phyloP scores from a whole-genome alignment of 30 jellyfish, hydroid and myxozoan genomes.

The Aurelia aurita region DNA sequence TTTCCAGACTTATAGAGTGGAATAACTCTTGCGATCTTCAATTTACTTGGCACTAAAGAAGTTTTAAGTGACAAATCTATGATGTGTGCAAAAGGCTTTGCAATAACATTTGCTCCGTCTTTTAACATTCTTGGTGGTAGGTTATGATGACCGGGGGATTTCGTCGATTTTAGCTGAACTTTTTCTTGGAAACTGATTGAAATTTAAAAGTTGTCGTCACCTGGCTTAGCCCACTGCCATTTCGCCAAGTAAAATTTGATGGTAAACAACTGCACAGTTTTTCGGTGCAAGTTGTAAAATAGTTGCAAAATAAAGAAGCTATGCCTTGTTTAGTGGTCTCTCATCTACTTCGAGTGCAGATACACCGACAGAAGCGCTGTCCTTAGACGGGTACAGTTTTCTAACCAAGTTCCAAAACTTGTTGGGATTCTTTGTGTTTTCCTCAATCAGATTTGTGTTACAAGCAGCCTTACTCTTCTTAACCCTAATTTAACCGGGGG shows the following conservation, averaged over 20 bases:
- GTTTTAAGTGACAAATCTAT: slow-evolving; percentile 11
- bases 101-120: slow-evolving; percentile 22
- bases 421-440: slow-evolving; percentile 21
- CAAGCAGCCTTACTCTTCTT: slow-evolving; percentile 2
- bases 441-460: slow-evolving; percentile 45
- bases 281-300: slow-evolving; percentile 54
- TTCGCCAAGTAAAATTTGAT: slow-evolving; percentile 26
- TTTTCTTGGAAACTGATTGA: slow-evolving; percentile 33
- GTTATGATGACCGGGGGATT: too few relatives aligned
- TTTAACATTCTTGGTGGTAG: slow-evolving; percentile 32
- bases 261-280: slow-evolving; percentile 27
- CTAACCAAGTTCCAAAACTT: slow-evolving; percentile 40
- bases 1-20: slow-evolving; percentile 35
- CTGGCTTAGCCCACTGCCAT: slow-evolving; percentile 30
- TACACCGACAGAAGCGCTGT: too few relatives aligned
- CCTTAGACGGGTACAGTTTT: slow-evolving; percentile 3
- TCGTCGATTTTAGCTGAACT: too few relatives aligned
- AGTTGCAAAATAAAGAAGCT: too few relatives aligned
- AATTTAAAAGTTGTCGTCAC: slow-evolving; percentile 5
- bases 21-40: too few relatives aligned
- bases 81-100: too few relatives aligned
- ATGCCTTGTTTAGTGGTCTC: too few relatives aligned
- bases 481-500: too few relatives aligned
- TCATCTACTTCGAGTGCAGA: too few relatives aligned
- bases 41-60: too few relatives aligned